These are phyloP conservation scores for Drosophila leontia DNA, from an alignment of 1,140 invertebrate species.

Conservation along the genomic window DNA sequence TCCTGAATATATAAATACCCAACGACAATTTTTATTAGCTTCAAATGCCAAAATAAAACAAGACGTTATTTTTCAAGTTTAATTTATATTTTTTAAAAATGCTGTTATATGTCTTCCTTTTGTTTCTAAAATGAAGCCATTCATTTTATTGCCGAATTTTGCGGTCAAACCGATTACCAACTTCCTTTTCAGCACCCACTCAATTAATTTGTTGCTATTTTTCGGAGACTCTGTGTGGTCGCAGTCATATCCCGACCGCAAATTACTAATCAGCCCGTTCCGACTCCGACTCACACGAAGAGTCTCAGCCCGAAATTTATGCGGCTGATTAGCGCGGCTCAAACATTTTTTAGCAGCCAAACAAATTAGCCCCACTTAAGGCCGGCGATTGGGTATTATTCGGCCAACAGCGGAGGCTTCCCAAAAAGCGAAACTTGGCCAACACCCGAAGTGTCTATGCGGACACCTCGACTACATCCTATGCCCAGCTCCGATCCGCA, in stretches of 20 bases:
- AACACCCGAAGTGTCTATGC: conserved; percentile 84
- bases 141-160: conserved; percentile 10
- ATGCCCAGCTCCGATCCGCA: conserved; percentile 39
- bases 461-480: conserved; percentile 67
- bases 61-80: background rate
- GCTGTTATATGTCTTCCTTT: background rate
- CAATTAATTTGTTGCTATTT: conserved; percentile 58
- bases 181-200: conserved; percentile 47
- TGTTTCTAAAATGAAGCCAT: conserved; percentile 15
- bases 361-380: conserved; percentile 78
- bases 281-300: conserved; percentile 44
- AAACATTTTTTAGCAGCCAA: conserved; percentile 78
- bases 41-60: background rate
- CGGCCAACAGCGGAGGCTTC: conserved; percentile 62
- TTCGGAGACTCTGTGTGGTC: conserved; percentile 57
- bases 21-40: background rate
- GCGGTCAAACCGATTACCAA: conserved; percentile 36
- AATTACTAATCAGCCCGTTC: conserved; percentile 64
- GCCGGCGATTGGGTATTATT: conserved; percentile 67
- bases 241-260: conserved; percentile 58
- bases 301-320: conserved; percentile 57
- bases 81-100: background rate
- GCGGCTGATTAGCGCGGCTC: conserved; percentile 74
- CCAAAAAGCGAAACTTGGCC: conserved; percentile 64
- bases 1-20: too few species aligned